A percentile compares a stretch with the other conserved stretches of the same genome.
phyloP scores from a whole-genome alignment of 2,113 vertebrate genomes.

The Naja naja region DNA sequence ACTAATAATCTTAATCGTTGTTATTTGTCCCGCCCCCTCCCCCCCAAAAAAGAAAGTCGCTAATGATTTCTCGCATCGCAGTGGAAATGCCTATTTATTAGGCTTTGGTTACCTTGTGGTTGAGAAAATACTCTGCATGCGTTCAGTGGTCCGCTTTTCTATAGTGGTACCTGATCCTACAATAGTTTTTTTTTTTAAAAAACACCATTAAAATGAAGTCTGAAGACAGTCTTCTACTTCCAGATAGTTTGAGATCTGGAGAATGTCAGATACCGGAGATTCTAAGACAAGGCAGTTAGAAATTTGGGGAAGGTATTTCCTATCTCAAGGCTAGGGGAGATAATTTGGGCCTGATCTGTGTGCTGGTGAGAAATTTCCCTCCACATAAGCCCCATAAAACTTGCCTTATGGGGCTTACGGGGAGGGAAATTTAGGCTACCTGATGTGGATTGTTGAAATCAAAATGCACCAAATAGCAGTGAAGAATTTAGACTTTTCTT shows the following conservation, averaged over 20 bases:
- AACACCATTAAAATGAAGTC: not conserved
- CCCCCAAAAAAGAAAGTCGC: not conserved
- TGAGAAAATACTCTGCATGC: not conserved
- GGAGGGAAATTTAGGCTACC: not conserved
- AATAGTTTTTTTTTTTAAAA: not conserved
- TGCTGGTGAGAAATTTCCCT: not conserved
- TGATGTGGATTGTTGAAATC: not conserved
- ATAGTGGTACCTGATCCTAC: too few relatives aligned
- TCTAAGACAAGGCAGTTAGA: not conserved
- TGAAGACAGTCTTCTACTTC: not conserved
- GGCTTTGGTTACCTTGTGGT: not conserved
- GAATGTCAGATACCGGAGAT: not conserved
- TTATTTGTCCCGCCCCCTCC: accelerated
- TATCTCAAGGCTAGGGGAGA: not conserved
- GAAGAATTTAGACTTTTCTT: not conserved
- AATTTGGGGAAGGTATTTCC: not conserved
- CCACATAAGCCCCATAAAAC: not conserved
- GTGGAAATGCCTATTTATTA: not conserved
- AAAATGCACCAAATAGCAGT: not conserved
- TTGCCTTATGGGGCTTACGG: too few relatives aligned
- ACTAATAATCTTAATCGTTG: not conserved
- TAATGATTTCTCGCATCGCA: not conserved
- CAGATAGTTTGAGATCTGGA: not conserved
- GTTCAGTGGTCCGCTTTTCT: not conserved
- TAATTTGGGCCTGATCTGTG: not conserved